A percentile compares a stretch with the other conserved stretches of the same genome.
phyloP scores from a whole-genome alignment of 2,797 vertebrate species.

The Sternarchorhynchus goeldii region DNA sequence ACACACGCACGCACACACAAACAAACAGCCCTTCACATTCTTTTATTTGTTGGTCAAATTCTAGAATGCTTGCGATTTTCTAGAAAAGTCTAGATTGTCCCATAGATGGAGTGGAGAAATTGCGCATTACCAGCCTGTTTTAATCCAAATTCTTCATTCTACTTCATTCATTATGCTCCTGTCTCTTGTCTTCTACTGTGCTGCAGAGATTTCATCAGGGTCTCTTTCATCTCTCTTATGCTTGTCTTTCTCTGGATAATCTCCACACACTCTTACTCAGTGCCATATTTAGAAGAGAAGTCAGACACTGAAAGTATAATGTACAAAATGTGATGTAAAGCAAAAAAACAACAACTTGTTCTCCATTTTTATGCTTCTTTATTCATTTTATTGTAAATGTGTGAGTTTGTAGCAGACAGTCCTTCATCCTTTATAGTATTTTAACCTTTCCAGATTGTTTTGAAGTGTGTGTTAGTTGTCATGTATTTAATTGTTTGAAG shows the following conservation, averaged over 20 bases:
- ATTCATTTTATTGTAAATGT: conserved; percentile 48
- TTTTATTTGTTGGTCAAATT: conserved; percentile 28
- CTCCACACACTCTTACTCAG: conserved; percentile 10
- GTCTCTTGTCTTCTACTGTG: conserved; percentile 15
- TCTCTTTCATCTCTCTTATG: conserved; percentile 11
- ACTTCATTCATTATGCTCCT: conserved; percentile 35
- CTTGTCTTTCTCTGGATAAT: background rate
- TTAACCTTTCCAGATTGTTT: conserved; percentile 45
- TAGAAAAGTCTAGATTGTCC: conserved; percentile 1
- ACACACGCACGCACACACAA: too few species aligned
- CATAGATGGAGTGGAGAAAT: background rate
- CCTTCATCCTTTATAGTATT: conserved; percentile 25
- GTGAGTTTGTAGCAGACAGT: conserved; percentile 50
- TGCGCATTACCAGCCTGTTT: background rate
- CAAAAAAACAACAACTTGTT: conserved; percentile 33
- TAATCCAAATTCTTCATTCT: background rate
- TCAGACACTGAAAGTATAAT: conserved; percentile 32
- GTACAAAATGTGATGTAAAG: conserved; percentile 41
- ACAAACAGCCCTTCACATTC: background rate
- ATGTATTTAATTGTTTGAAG: conserved; percentile 45
- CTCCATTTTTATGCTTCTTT: conserved; percentile 37
- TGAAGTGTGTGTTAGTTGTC: conserved; percentile 51
- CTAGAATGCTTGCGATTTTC: conserved; percentile 18
- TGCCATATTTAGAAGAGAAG: conserved; percentile 6
- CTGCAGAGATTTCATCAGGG: conserved; percentile 49